A percentile compares a stretch with the other conserved stretches of the same genome.
These are phyloP conservation scores for Colletes collaris DNA, from an alignment of 2,888 invertebrate species.

Conservation along the genomic window DNA sequence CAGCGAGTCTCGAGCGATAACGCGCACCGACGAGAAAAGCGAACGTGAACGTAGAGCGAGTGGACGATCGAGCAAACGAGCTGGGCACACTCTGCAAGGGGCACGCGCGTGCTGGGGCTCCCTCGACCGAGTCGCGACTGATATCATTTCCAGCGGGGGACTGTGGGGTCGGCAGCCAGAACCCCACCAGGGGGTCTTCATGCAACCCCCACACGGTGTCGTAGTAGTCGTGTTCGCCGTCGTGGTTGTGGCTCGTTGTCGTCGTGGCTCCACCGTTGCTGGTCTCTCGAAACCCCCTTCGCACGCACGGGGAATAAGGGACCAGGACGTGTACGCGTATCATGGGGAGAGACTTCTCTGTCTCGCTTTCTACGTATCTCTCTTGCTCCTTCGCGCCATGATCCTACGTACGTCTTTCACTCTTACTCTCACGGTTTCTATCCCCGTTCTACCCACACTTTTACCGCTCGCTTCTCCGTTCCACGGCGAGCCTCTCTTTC, in stretches of 20 bases:
- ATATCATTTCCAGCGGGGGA: conserved; percentile 81
- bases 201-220: conserved; percentile 75
- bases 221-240: conserved; percentile 66
- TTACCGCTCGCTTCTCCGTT: conserved; percentile 14
- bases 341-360: conserved; percentile 53
- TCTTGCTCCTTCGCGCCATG: not conserved
- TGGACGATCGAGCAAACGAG: conserved; percentile 37
- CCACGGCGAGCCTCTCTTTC: conserved; percentile 4
- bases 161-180: conserved; percentile 77
- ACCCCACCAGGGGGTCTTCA: conserved; percentile 80
- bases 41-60: conserved; percentile 22
- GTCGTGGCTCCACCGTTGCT: conserved; percentile 63
- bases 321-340: conserved; percentile 40
- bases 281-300: conserved; percentile 67
- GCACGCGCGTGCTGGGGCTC: conserved; percentile 74
- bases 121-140: conserved; percentile 81
- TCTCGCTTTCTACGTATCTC: conserved; percentile 9
- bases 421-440: conserved; percentile 12
- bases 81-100: conserved; percentile 60
- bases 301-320: conserved; percentile 57
- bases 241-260: conserved; percentile 58
- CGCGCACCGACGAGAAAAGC: not conserved
- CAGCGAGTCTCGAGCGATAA: not conserved
- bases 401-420: conserved; percentile 6
- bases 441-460: conserved; percentile 30